phyloP scores from a whole-genome alignment of 2,113 vertebrate species.

The Anthoscopus minutus region DNA sequence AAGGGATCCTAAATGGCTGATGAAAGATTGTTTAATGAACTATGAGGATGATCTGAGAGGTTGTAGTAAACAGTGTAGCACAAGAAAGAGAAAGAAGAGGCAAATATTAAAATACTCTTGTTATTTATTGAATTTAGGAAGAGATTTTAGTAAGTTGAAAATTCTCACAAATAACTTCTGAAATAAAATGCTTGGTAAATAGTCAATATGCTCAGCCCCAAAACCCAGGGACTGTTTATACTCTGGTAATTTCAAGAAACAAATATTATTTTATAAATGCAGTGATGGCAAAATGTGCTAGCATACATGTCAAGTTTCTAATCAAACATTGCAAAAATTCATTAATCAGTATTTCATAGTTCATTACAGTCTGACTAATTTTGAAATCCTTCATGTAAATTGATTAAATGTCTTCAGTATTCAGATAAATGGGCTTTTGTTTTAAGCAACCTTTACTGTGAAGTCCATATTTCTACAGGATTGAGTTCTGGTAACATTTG shows the following conservation, averaged over 20 bases:
- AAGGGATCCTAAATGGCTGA: neutral
- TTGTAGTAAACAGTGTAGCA: neutral
- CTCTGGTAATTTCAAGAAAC: conserved; percentile 16
- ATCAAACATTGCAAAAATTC: conserved; percentile 80
- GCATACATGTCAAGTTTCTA: conserved; percentile 75
- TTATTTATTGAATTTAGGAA: neutral
- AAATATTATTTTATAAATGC: conserved; percentile 47
- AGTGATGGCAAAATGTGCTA: conserved; percentile 49
- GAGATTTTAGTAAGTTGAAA: neutral
- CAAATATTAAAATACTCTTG: neutral
- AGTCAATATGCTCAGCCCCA: neutral
- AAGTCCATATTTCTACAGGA: conserved; percentile 68
- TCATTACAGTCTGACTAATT: conserved; percentile 86
- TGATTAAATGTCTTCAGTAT: conserved; percentile 79
- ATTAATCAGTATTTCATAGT: conserved; percentile 89
- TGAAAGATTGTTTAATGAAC: neutral
- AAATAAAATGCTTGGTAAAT: neutral
- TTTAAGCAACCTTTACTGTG: conserved; percentile 75
- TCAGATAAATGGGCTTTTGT: conserved; percentile 82
- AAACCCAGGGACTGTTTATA: conserved; percentile 13
- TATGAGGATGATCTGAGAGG: neutral
- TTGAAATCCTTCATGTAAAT: conserved; percentile 85
- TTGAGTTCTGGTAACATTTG: conserved; percentile 38
- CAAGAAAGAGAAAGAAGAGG: neutral
- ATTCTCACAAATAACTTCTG: neutral